Evolutionary conservation across 2,888 invertebrate genomes (phyloP), one percentile per base, ranked within the genome.

Genomic region (Nomada flava): DNA sequence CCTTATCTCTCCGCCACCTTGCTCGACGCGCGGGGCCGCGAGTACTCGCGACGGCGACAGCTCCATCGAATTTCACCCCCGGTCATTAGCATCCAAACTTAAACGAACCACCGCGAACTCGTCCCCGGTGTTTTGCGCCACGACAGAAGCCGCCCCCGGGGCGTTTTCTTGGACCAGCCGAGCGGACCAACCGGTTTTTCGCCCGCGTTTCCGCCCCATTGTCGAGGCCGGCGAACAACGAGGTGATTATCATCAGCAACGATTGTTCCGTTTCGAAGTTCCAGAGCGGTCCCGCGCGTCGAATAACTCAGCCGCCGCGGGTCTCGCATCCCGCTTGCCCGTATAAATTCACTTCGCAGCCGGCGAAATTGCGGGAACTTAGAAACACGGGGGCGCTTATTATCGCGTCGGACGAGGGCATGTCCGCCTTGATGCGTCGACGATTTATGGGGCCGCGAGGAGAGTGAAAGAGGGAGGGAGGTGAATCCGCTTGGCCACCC

Each of bases 231-330:
- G 60, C 60, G 72, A 75, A 78, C 76, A 74, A 81, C 82, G 82
- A 65, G 77, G 89, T 90, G 90, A 91, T 91, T 91, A 90, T 90
- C 90, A 91, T 91, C 90, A 91, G 85, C 84, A 86, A 86, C 91
- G 87, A 91, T 91, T 91, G 91, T 91, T 90, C 91, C 20, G 85
- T 79, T 9, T 68, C 70, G 71, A 78, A 83, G 76, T 84, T 82
- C 67, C 71, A 52, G 63, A 36, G 23, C 36, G 23, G 57, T 74
- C 81, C 83, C 86, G 60, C 63, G 79, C 52, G 87, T 77, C 88
- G 86, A 86, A 88, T 88, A 86, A 88, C 77, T 86, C 79, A 85
- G 78, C 80, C 64, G 15, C 23, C 29, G 13, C 55, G 55, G 26
- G 75, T 64, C 68, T 75, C 60, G 68, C 82, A 79, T 79, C 74